Evolutionary conservation across 2,888 invertebrate genomes (phyloP).

Genomic region (Ichneumoninae sp.): DNA sequence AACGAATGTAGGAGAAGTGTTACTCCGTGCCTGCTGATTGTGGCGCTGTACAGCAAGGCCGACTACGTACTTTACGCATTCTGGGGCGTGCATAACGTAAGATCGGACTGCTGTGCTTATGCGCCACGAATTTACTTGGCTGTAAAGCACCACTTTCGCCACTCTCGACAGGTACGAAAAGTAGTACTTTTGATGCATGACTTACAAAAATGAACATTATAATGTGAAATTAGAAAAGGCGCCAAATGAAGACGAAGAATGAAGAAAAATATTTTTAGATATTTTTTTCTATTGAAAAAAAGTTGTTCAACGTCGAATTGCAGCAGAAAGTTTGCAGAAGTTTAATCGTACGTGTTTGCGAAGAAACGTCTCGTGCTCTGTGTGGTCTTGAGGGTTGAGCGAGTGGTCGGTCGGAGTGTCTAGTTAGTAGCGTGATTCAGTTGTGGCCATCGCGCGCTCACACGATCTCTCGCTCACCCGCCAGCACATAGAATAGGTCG

Average conservation of each 20-base stretch:
- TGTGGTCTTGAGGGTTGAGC: constrained; percentile 71
- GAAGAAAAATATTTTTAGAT: background rate
- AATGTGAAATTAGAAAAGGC: too few species aligned
- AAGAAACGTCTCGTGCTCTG: constrained; percentile 60
- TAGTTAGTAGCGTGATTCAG: constrained; percentile 78
- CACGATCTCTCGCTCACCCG: constrained; percentile 69
- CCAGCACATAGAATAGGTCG: constrained; percentile 57
- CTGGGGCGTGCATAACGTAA: too few species aligned
- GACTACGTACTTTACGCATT: too few species aligned
- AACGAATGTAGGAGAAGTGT: too few species aligned
- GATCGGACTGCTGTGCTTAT: too few species aligned
- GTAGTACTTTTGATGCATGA: too few species aligned
- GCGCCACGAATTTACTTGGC: too few species aligned
- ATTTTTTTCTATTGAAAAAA: background rate
- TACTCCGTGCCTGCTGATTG: too few species aligned
- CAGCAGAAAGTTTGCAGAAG: constrained; percentile 3
- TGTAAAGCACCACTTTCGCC: too few species aligned
- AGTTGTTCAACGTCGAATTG: constrained; percentile 1
- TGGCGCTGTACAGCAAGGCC: too few species aligned
- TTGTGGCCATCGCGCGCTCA: constrained; percentile 72
- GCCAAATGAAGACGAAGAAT: background rate
- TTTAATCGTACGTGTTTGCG: constrained; percentile 42
- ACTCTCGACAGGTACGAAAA: too few species aligned
- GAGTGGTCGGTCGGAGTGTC: constrained; percentile 68
- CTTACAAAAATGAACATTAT: too few species aligned